A percentile compares a stretch with the other conserved stretches of the same genome.
Conservation (phyloP, 2,888 invertebrate genomes). For the Timandra comae region DNA sequence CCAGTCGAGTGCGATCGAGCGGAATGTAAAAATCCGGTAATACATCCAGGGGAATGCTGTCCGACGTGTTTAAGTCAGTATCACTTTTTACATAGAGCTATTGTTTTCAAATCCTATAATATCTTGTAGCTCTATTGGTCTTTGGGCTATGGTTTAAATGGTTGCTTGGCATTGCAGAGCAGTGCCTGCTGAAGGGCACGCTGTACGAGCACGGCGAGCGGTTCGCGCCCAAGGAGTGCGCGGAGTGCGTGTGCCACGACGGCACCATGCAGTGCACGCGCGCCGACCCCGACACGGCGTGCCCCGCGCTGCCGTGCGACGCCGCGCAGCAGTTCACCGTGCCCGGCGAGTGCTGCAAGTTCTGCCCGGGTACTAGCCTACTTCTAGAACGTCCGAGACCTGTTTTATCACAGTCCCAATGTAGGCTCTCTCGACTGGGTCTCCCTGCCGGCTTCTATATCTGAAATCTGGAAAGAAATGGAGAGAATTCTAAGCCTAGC, state of each 20-base stretch:
- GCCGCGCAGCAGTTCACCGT: constrained; percentile 86
- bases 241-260: constrained; percentile 88
- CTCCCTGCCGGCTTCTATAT: too few relatives aligned
- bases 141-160: too few relatives aligned
- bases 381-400: too few relatives aligned
- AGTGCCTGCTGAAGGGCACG: constrained; percentile 81
- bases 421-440: too few relatives aligned
- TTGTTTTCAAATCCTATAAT: too few relatives aligned
- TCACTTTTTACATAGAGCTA: too few relatives aligned
- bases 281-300: constrained; percentile 83
- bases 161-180: constrained; percentile 64
- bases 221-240: constrained; percentile 84
- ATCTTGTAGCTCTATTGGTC: too few relatives aligned
- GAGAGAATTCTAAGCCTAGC: too few relatives aligned
- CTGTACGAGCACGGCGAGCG: constrained; percentile 89
- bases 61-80: constrained; percentile 89
- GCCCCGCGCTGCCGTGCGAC: constrained; percentile 87
- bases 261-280: constrained; percentile 87
- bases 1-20: constrained; percentile 87
- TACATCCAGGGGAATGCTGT: constrained; percentile 88
- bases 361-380: constrained; percentile 93
- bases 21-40: constrained; percentile 88
- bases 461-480: too few relatives aligned
- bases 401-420: too few relatives aligned
- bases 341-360: constrained; percentile 92